Evolutionary conservation across 2,113 vertebrate genomes (phyloP).

Genomic region (Hydrochoerus hydrochaeris): DNA sequence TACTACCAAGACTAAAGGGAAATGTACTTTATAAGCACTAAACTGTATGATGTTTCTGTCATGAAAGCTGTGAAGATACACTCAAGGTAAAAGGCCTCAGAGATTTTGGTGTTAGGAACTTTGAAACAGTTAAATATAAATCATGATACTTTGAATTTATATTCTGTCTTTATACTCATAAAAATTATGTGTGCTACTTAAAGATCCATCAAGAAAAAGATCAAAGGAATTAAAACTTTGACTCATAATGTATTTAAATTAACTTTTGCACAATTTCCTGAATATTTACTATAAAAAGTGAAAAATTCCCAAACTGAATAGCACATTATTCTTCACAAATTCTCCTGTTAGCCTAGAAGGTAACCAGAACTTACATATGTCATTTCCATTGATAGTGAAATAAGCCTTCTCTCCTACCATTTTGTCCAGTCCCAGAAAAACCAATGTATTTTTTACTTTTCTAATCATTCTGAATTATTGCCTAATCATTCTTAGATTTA

Average conservation of each 20-base stretch:
- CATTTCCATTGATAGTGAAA: neutral
- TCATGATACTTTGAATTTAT: constrained; percentile 51
- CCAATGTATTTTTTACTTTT: neutral
- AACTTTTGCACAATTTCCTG: constrained; percentile 53
- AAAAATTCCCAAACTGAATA: constrained; percentile 10
- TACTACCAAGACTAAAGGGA: neutral
- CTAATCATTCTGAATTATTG: neutral
- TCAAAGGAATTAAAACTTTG: constrained; percentile 47
- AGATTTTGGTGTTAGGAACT: constrained; percentile 27
- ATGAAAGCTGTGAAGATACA: constrained; percentile 60
- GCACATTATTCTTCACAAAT: constrained; percentile 7
- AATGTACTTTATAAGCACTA: constrained; percentile 48
- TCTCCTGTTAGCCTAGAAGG: neutral
- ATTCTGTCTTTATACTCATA: constrained; percentile 56
- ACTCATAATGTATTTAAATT: constrained; percentile 55
- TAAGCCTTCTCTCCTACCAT: neutral
- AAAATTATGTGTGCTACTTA: constrained; percentile 63
- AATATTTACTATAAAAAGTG: constrained; percentile 40
- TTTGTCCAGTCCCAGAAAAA: neutral
- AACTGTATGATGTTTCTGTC: constrained; percentile 55
- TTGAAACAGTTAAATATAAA: constrained; percentile 73
- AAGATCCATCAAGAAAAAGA: constrained; percentile 20
- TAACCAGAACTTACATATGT: neutral
- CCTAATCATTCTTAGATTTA: neutral
- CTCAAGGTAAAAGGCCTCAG: constrained; percentile 14